Base-by-base conservation (phyloP, 23 tunicate genomes). In the Styela plicata region DNA sequence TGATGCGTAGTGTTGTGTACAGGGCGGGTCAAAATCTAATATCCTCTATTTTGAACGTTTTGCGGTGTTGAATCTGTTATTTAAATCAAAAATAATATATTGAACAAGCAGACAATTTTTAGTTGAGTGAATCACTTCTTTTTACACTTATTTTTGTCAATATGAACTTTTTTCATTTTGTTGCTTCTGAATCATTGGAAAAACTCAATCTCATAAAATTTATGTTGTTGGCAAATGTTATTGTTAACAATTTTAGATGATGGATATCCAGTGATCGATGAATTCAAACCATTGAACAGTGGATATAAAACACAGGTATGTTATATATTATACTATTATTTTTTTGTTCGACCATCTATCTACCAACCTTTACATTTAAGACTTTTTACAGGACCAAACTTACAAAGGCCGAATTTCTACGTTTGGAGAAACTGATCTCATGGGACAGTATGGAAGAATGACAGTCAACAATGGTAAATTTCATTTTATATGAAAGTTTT, bases 241-340 rank as follows among this genome's bases (percentile, higher is more conserved):
- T n/a, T n/a, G n/a, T n/a, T n/a, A n/a, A n/a, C n/a, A n/a, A n/a
- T 76, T 53, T 20, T 65, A 76, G 81, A 76, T 76, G 81, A 76
- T 44, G 24, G 25, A 24, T 76, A 76, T 76, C 81, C 81, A 1
- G 81, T 76, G 36, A 76, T 76, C 44, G 81, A 76, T 44, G 53
- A 76, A 30, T 76, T 76, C 53, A 44, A 76, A 21, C 81, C 81
- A 1, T 17, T 44, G 27, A 25, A 44, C 81, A 44, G 66, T 25
- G 66, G 66, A 67, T 76, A n/a, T 57, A 76, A 57, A 44, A 76
- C 36, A 17, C 81, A 76, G 66, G 81, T 76, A 37, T 16, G 78
- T 33, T 73, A 16, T 17, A 66, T 26, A n/a, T n/a, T n/a, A n/a
- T n/a, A n/a, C n/a, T n/a, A n/a, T n/a, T n/a, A n/a, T n/a, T n/a